Percentiles rank a stretch among this genome's conserved stretches.
Conservation (phyloP, 92 coral and sea anemone species). For the Siderastrea radians region DNA sequence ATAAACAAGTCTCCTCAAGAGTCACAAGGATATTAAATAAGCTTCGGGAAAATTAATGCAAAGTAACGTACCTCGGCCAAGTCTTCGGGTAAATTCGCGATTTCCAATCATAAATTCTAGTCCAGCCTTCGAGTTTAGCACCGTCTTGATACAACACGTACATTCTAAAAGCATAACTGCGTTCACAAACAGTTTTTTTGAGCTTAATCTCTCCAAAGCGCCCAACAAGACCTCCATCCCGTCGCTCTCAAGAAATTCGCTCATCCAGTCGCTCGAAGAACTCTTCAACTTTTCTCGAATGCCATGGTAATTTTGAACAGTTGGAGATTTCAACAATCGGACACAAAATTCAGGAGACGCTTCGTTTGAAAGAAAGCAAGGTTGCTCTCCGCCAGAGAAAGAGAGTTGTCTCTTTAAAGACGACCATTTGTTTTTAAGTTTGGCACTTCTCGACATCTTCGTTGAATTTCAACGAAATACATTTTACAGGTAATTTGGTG, state of each 20-base stretch:
- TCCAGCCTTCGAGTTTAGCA: conserved; percentile 84
- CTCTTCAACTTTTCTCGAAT: conserved; percentile 71
- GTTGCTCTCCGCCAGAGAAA: conserved; percentile 28
- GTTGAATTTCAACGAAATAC: conserved; percentile 22
- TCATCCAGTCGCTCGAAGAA: conserved; percentile 77
- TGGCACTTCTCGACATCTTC: conserved; percentile 42
- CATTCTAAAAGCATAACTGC: conserved; percentile 84
- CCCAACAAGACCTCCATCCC: conserved; percentile 83
- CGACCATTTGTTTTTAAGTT: conserved; percentile 61
- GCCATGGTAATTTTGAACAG: conserved; percentile 79
- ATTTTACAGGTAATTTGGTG: conserved; percentile 42
- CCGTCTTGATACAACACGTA: conserved; percentile 80
- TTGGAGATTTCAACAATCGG: conserved; percentile 72
- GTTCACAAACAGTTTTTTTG: conserved; percentile 63
- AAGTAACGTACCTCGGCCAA: conserved; percentile 74
- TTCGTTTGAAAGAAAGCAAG: conserved; percentile 61
- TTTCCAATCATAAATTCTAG: conserved; percentile 80
- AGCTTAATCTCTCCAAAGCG: conserved; percentile 76
- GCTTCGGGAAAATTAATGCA: background rate
- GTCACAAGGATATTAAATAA: background rate
- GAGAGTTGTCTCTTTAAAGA: conserved; percentile 41
- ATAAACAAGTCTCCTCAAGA: background rate
- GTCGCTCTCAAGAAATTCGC: conserved; percentile 76
- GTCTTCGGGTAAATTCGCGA: conserved; percentile 69
- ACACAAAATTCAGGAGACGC: conserved; percentile 83